Base-by-base conservation (phyloP, 2,888 invertebrate species). In the Morinoia aosen region DNA sequence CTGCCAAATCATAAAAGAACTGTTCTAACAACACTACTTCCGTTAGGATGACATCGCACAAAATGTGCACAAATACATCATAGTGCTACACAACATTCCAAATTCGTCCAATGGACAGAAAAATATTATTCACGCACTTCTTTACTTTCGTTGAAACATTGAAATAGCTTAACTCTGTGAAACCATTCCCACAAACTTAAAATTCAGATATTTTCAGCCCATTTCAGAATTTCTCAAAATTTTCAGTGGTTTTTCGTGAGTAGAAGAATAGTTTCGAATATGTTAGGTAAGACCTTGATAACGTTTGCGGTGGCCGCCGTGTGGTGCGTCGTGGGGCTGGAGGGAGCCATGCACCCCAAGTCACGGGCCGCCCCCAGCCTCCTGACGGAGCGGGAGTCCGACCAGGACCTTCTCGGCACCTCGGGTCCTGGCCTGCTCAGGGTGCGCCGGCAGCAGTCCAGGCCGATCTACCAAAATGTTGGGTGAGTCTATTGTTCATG, bases 281-380 rank as follows among this genome's bases (percentile, higher is more conserved):
- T 76, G 76, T 10, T 76, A 76, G 25, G 76, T 76, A 76, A 76
- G 25, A 76, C 25, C 76, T 76, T 76, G 25, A 33, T 76, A 8
- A 33, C 25, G 2, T 33, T 76, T 48, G 90, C 90, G 40, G 40
- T 90, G 48, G 33, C 90, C 90, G 90, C 48, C 40, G 39, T 90
- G 90, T 90, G 40, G 39, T 90, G 90, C 48, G 16, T 33, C 14
- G 90, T 39, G 40, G 90, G 14, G 90, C 39, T 90, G 1, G 40
- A 14, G 10, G 90, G 90, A 12, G 90, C 90, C 40, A 19, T 90
- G 90, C 90, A 90, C 90, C 90, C 90, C 40, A 90, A 90, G 90
- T 48, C 48, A 4, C 11, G 90, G 33, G 90, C 90, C 90, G 19
- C 40, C 40, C 4, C 90, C 25, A 33, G 25, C 33, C 76, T 76